Conservation (phyloP, 2,888 invertebrate species). For the Graphium colonna region DNA sequence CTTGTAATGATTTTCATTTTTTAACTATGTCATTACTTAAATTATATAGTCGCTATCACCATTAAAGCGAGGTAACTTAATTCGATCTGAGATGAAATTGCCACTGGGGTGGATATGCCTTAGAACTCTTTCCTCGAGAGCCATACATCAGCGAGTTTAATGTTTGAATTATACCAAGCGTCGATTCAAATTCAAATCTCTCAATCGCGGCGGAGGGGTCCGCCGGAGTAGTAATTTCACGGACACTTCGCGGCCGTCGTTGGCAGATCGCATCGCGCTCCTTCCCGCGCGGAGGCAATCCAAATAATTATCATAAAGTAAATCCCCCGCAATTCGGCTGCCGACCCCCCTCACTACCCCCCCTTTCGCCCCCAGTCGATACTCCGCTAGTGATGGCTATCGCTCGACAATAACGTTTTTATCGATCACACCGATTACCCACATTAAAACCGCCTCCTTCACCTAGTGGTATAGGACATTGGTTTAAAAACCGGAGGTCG, state of each 20-base stretch:
- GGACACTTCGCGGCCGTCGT: constrained; percentile 9
- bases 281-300: constrained; percentile 70
- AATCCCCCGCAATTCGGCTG: constrained; percentile 70
- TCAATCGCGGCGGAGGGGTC: constrained; percentile 5
- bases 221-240: constrained; percentile 13
- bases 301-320: constrained; percentile 78
- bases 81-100: not conserved
- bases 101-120: not conserved
- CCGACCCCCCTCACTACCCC: constrained; percentile 54
- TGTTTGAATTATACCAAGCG: not conserved
- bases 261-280: constrained; percentile 27
- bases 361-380: constrained; percentile 53
- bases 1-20: no score
- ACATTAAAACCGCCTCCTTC: not conserved
- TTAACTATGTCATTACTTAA: no score
- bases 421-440: constrained; percentile 19
- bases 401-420: constrained; percentile 29
- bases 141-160: not conserved
- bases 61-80: not conserved
- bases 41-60: not conserved
- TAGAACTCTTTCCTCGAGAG: no score
- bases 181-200: constrained; percentile 1
- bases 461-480: no score
- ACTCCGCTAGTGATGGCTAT: constrained; percentile 50
- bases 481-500: no score